phyloP scores from a whole-genome alignment of 2,888 invertebrate genomes.

The Drosophila demipolita region DNA sequence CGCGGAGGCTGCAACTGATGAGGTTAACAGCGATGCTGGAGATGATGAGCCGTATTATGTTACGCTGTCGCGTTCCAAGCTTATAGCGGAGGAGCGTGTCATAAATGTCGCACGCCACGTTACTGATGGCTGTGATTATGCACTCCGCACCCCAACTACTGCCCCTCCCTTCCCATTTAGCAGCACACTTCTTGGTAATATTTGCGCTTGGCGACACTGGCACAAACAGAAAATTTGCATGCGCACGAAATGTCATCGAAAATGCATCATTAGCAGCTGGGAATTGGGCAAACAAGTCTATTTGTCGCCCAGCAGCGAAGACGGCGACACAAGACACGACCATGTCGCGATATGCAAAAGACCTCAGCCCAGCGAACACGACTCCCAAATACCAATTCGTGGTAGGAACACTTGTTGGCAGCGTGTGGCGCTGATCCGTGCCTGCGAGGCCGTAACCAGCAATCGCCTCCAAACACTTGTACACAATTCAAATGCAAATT shows the following conservation, averaged over 20 bases:
- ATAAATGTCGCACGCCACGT: slow-evolving; percentile 79
- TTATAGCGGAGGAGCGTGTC: slow-evolving; percentile 64
- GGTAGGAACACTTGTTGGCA: slow-evolving; percentile 73
- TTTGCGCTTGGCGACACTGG: slow-evolving; percentile 48
- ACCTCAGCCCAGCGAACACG: slow-evolving; percentile 55
- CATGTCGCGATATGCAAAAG: slow-evolving; percentile 74
- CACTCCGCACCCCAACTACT: neutral
- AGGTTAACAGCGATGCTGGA: slow-evolving; percentile 70
- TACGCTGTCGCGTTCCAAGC: slow-evolving; percentile 51
- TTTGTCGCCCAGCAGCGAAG: slow-evolving; percentile 69
- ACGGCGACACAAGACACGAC: slow-evolving; percentile 49
- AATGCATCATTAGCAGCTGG: slow-evolving; percentile 82
- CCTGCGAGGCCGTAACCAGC: slow-evolving; percentile 35
- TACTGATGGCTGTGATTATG: slow-evolving; percentile 79
- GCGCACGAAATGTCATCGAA: slow-evolving; percentile 74
- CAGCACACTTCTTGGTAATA: slow-evolving; percentile 17
- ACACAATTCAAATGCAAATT: slow-evolving; percentile 73
- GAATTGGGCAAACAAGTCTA: slow-evolving; percentile 81
- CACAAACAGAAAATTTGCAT: slow-evolving; percentile 66
- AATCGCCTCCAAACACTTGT: slow-evolving; percentile 29
- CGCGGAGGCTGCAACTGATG: slow-evolving; percentile 70
- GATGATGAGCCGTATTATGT: slow-evolving; percentile 79
- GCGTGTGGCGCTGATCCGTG: slow-evolving; percentile 73
- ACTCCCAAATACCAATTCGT: slow-evolving; percentile 15
- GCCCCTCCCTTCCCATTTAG: slow-evolving; percentile 1